Conservation (phyloP, 2,888 invertebrate genomes). For the Drosophila paracracens region DNA sequence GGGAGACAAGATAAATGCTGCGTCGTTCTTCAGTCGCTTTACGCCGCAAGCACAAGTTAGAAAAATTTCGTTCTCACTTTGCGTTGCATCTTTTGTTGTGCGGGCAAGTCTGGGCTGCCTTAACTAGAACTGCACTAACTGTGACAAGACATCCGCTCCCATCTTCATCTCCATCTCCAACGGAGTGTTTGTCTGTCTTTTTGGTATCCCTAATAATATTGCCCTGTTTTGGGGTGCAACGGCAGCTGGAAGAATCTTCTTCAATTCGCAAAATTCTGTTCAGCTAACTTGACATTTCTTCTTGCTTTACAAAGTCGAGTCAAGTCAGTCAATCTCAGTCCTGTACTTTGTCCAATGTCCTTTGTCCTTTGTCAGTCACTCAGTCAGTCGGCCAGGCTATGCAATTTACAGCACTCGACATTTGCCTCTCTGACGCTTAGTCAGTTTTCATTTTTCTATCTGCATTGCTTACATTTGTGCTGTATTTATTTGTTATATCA, state of each 20-base stretch:
- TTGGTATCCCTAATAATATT: constrained; percentile 20
- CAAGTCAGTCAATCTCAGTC: constrained; percentile 17
- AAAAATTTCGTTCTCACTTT: constrained; percentile 70
- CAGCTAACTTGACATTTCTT: constrained; percentile 40
- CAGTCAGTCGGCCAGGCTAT: constrained; percentile 40
- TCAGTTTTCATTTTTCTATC: not conserved
- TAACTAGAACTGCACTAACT: constrained; percentile 49
- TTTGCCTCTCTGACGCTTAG: constrained; percentile 18
- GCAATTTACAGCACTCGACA: constrained; percentile 62
- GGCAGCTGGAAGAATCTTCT: constrained; percentile 6
- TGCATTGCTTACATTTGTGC: constrained; percentile 30
- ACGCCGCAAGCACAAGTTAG: not conserved
- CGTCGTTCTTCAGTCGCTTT: constrained; percentile 25
- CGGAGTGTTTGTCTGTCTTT: constrained; percentile 4
- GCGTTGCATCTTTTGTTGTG: constrained; percentile 49
- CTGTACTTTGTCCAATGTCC: constrained; percentile 23
- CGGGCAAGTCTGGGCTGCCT: constrained; percentile 4
- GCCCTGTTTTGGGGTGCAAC: constrained; percentile 16
- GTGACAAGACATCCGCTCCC: constrained; percentile 55
- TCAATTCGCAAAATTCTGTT: constrained; percentile 15
- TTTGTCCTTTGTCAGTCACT: constrained; percentile 25
- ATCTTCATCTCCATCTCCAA: constrained; percentile 8
- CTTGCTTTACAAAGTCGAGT: constrained; percentile 32
- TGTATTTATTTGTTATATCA: constrained; percentile 37
- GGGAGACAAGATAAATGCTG: constrained; percentile 29